Evolutionary conservation across 1,140 invertebrate species (phyloP).

Genomic region (Diabrotica undecimpunctata): DNA sequence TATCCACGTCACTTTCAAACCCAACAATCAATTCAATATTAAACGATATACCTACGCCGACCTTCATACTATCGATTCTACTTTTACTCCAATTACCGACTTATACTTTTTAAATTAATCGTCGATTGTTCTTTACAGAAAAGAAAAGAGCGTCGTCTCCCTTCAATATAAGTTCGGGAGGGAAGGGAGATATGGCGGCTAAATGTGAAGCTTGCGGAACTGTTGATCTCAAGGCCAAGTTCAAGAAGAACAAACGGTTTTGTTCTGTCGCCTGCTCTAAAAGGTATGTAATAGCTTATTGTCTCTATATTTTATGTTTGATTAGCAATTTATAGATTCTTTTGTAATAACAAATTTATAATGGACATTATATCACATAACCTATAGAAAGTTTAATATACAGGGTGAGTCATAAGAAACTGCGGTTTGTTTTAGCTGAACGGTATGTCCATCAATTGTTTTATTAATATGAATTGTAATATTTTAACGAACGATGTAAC

Average conservation of each 20-base stretch:
- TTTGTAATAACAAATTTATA: too few relatives aligned
- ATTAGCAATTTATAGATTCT: too few relatives aligned
- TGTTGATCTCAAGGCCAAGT: constrained; percentile 65
- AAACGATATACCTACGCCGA: neutral
- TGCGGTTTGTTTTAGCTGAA: too few relatives aligned
- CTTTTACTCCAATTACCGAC: neutral
- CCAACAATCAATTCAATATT: constrained; percentile 5
- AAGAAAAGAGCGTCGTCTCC: constrained; percentile 38
- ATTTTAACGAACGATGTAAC: too few relatives aligned
- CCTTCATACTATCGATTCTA: constrained; percentile 12
- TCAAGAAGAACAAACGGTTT: constrained; percentile 74
- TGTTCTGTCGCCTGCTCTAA: constrained; percentile 76
- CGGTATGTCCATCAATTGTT: too few relatives aligned
- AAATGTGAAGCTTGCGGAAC: constrained; percentile 81
- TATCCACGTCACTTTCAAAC: neutral
- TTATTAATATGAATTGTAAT: too few relatives aligned
- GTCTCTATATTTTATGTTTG: neutral
- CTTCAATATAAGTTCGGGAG: constrained; percentile 40
- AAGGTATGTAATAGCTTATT: constrained; percentile 45
- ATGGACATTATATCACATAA: too few relatives aligned
- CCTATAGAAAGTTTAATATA: too few relatives aligned
- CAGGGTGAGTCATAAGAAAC: too few relatives aligned
- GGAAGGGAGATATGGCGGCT: constrained; percentile 53
- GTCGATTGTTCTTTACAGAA: constrained; percentile 30
- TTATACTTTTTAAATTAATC: neutral